Evolutionary conservation across 2,113 vertebrate genomes (phyloP).

Genomic region (Argyrosomus japonicus): DNA sequence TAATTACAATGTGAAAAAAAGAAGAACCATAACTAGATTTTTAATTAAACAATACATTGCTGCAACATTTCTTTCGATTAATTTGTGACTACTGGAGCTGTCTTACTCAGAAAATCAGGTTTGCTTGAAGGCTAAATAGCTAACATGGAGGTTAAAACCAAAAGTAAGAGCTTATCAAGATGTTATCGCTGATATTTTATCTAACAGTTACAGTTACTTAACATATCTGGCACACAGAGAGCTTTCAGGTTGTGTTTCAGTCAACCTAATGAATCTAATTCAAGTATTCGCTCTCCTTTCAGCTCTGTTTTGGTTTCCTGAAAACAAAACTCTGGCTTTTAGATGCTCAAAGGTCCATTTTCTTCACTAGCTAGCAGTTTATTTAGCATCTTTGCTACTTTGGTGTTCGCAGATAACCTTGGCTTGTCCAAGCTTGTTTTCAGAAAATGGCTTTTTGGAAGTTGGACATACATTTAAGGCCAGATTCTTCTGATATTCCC

Average conservation of each 20-base stretch:
- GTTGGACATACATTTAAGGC: no score
- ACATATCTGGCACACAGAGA: not conserved
- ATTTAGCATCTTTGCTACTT: not conserved
- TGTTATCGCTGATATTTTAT: not conserved
- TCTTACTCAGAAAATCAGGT: not conserved
- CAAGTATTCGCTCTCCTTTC: not conserved
- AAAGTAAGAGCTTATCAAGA: not conserved
- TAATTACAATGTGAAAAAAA: not conserved
- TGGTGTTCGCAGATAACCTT: not conserved
- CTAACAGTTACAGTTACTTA: not conserved
- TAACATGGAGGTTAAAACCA: not conserved
- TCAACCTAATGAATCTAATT: no score
- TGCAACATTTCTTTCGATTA: not conserved
- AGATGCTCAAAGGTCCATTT: not conserved
- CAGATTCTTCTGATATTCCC: no score
- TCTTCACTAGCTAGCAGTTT: no score
- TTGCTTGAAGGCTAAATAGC: not conserved
- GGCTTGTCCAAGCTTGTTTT: not conserved
- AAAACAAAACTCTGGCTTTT: not conserved
- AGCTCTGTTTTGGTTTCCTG: not conserved
- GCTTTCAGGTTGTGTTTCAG: not conserved
- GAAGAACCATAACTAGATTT: not conserved
- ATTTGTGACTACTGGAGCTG: not conserved
- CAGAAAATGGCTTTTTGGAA: not conserved
- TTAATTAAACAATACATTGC: no score